phyloP scores from a whole-genome alignment of 2,797 vertebrate species.

The Alfaro cultratus region DNA sequence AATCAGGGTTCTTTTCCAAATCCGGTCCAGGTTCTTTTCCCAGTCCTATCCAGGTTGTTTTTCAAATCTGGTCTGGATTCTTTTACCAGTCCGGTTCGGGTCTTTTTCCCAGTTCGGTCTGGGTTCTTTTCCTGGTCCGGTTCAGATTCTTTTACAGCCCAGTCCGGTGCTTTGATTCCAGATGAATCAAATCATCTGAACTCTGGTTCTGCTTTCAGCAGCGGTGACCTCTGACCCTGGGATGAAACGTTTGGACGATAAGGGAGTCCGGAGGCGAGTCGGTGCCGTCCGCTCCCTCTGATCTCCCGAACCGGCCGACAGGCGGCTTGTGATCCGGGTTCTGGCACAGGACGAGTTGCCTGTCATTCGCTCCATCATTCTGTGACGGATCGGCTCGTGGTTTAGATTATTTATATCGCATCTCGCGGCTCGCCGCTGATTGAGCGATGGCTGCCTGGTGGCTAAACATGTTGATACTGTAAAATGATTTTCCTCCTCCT shows the following conservation, averaged over 20 bases:
- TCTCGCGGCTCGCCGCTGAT: conserved; percentile 24
- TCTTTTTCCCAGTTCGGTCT: rapidly evolving
- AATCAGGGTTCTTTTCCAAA: rapidly evolving
- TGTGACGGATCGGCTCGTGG: conserved; percentile 37
- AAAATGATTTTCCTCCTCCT: conserved; percentile 6
- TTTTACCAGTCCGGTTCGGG: too few relatives aligned
- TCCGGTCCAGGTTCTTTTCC: too few relatives aligned
- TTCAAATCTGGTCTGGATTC: too few relatives aligned
- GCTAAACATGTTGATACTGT: conserved; percentile 16
- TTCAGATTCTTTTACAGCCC: too few relatives aligned
- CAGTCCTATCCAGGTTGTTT: too few relatives aligned
- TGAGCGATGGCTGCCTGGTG: conserved; percentile 35
- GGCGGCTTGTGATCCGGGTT: too few relatives aligned
- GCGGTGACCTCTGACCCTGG: too few relatives aligned
- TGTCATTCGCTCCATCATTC: conserved; percentile 57
- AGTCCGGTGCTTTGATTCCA: too few relatives aligned
- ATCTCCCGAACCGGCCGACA: not conserved
- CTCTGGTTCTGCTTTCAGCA: too few relatives aligned
- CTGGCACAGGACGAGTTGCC: conserved; percentile 43
- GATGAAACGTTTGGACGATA: too few relatives aligned
- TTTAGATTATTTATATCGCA: conserved; percentile 39
- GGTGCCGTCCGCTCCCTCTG: not conserved
- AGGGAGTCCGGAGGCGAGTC: not conserved
- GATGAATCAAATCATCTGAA: too few relatives aligned
- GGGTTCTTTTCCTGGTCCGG: too few relatives aligned